Base-by-base conservation (phyloP, 2,888 invertebrate genomes). In the Mesochorus sp. region DNA sequence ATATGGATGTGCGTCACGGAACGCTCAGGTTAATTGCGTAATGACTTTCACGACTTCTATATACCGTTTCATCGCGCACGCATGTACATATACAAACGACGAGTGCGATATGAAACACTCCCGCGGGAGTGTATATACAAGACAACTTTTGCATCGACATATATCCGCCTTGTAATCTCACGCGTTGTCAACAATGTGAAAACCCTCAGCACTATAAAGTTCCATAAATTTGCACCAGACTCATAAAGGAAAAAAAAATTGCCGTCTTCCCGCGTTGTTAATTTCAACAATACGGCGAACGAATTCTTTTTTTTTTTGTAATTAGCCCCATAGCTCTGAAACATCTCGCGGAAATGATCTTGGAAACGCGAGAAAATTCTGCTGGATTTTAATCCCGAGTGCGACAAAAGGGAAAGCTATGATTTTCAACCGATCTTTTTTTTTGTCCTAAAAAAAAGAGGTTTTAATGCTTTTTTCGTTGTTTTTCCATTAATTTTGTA, bases 11-110 rank as follows among this genome's bases (percentile, higher is more conserved):
- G 44, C 55, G 55, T 68, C 24, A 57, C 51, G 57, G 62, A 59
- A 59, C 47, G 49, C 76, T 66, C 59, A 51, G 64, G 66, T 76
- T 76, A 76, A 76, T 76, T 76, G 76, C 76, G 64, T 71, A 76
- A 76, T 76, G 76, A 76, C 76, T 76, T 76, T 76, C 70, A 31
- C 76, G 64, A 64, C 70, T 31, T 66, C 57, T 53, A 34, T 55
- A 39, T 42, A 71, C 76, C 57, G 76, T 71, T 71, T 21, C 24
- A 37, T 68, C 31, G 26, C 37, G 14, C 44, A 12, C 34, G 34
- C 31, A 6, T 28, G 44, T 34, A 39, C 19, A 31, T 4, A 31
- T 34, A 34, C n/a, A n/a, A n/a, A n/a, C n/a, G n/a, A n/a, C n/a
- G n/a, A n/a, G n/a, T n/a, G n/a, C n/a, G n/a, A n/a, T n/a, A n/a